Percentiles rank a stretch among this genome's conserved stretches.
phyloP scores from a whole-genome alignment of 2,113 vertebrate genomes.

The Lepus europaeus region DNA sequence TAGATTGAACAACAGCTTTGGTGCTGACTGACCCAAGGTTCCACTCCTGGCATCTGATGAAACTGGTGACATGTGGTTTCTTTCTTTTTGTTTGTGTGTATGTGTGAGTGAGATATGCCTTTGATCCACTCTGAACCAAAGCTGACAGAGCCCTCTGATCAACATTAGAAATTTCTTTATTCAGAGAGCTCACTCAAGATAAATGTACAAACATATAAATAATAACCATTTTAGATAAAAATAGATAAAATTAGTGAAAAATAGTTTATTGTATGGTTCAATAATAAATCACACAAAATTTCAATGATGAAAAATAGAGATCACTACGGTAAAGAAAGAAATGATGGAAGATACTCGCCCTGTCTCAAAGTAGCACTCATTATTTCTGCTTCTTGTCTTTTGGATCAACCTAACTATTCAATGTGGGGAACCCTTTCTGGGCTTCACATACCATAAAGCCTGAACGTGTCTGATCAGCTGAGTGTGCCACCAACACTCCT shows the following conservation, averaged over 20 bases:
- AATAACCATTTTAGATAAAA: not conserved
- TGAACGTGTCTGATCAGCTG: not conserved
- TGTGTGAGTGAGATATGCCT: not conserved
- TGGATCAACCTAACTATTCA: not conserved
- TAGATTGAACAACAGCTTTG: not conserved
- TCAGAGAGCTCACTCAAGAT: not conserved
- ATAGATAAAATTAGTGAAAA: not conserved
- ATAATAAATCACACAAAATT: constrained; percentile 43
- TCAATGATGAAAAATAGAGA: not conserved
- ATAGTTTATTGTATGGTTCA: not conserved
- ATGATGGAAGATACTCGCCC: not conserved
- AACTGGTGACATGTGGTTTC: not conserved
- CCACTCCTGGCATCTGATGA: not conserved
- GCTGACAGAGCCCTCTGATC: not conserved
- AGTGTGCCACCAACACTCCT: not conserved
- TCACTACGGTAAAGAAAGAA: not conserved
- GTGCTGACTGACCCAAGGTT: not conserved
- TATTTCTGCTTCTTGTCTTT: not conserved
- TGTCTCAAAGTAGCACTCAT: not conserved
- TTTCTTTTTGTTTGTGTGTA: too few relatives aligned
- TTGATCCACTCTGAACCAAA: constrained; percentile 18
- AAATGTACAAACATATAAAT: constrained; percentile 12
- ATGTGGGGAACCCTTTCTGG: not conserved
- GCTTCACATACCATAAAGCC: not conserved
- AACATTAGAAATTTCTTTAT: not conserved